Conservation (phyloP, 1,140 invertebrate species). For the Acromyrmex heyeri region DNA sequence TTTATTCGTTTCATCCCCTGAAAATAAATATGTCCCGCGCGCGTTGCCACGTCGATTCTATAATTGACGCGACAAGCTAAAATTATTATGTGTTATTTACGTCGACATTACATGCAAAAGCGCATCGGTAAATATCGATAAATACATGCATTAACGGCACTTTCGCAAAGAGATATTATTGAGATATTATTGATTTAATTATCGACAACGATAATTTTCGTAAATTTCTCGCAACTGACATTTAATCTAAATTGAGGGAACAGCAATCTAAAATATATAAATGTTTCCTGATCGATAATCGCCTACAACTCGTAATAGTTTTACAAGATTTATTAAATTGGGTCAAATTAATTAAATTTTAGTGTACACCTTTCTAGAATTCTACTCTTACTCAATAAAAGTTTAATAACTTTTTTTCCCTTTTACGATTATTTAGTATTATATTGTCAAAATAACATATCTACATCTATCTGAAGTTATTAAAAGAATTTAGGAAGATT, state of each 20-base stretch:
- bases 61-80: constrained; percentile 38
- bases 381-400: neutral
- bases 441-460: neutral
- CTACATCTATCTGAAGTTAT: neutral
- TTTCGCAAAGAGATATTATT: neutral
- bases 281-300: constrained; percentile 15
- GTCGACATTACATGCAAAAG: constrained; percentile 32
- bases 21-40: constrained; percentile 26
- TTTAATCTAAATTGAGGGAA: constrained; percentile 15
- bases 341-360: constrained; percentile 24
- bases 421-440: neutral
- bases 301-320: neutral
- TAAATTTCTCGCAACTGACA: neutral
- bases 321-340: constrained; percentile 22
- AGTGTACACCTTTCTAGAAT: neutral
- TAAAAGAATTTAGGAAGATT: neutral
- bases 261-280: neutral
- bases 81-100: constrained; percentile 48
- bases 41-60: constrained; percentile 34
- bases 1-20: constrained; percentile 23
- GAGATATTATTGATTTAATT: constrained; percentile 15
- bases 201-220: constrained; percentile 20
- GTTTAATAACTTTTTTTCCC: neutral
- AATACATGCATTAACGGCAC: neutral
- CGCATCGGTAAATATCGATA: constrained; percentile 28